Percentiles rank a stretch among this genome's conserved stretches.
Conservation (phyloP, 2,888 invertebrate genomes). For the Chelonus formosanus region DNA sequence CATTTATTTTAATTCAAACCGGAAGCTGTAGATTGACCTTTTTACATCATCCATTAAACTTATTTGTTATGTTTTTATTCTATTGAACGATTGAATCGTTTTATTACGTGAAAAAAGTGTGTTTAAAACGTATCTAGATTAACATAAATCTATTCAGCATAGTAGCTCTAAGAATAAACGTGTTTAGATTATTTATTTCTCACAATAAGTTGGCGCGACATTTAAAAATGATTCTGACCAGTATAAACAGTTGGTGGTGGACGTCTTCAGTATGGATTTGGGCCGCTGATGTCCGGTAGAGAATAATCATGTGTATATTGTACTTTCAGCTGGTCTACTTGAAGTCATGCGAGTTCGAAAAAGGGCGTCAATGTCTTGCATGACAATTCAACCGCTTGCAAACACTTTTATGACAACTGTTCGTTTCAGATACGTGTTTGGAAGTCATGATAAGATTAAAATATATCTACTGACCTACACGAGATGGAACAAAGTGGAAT, state of each 20-base stretch:
- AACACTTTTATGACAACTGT: constrained; percentile 38
- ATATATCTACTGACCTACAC: constrained; percentile 4
- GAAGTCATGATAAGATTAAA: not conserved
- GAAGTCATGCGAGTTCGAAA: constrained; percentile 15
- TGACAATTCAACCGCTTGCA: constrained; percentile 20
- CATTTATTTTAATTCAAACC: too few species aligned
- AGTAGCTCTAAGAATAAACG: constrained; percentile 1
- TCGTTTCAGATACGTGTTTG: constrained; percentile 3
- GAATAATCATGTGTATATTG: not conserved
- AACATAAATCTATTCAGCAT: too few species aligned
- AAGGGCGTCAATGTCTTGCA: constrained; percentile 20
- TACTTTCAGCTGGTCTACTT: constrained; percentile 19
- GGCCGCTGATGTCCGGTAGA: constrained; percentile 22
- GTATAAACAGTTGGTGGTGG: too few species aligned
- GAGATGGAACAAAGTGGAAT: too few species aligned
- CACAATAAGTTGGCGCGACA: not conserved
- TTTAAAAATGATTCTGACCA: not conserved
- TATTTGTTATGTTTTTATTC: too few species aligned
- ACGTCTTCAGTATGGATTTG: constrained; percentile 21
- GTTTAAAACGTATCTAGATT: too few species aligned
- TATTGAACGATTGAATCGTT: not conserved
- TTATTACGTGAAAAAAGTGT: not conserved
- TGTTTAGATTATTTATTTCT: constrained; percentile 10
- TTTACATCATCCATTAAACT: too few species aligned
- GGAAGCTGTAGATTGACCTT: too few species aligned